Base-by-base conservation (phyloP, 2,797 vertebrate species). In the Siniperca undulata region DNA sequence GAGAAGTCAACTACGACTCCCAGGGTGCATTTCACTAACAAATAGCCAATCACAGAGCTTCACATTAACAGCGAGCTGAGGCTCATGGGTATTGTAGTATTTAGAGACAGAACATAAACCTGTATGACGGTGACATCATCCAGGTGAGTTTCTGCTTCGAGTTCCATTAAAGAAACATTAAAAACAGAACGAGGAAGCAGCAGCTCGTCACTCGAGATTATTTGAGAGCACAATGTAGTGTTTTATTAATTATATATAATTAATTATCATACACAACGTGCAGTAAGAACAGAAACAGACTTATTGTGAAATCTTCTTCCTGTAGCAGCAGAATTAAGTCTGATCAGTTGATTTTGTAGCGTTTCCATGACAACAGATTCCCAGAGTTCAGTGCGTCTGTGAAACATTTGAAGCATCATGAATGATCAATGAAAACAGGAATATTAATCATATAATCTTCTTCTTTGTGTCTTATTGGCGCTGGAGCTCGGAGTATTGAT, bases 11-110 rank as follows among this genome's bases (percentile, higher is more conserved):
- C 50, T 42, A 4, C 10, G 4, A 30, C 38, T 77, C 70, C 48
- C 38, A 74, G 7, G 44, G 19, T 82, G 61, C 48, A 61, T 61
- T 68, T 78, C 48, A 64, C 12, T 5, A 8, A 16, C 50, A 44
- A 3, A 2, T 56, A 16, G 19, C 71, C 61, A 72, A 12, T 74
- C 46, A 42, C 10, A 34, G 17, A 9, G 50, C 34, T 27, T 38
- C 44, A 48, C 16, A 11, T 34, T 17, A 12, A 42, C 64, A 24
- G 8, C 67, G 6, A 65, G 61, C 70, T 3, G 36, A 69, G 78
- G 78, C 38, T 75, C 20, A 60, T 55, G 64, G 56, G 56, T 42
- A 67, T 2, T 30, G 30, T 72, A 36, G 59, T 60, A 0, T 6
- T 38, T 9, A 10, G 3, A 53, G 20, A 10, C 20, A 16, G 8